Evolutionary conservation across 2,113 vertebrate genomes (phyloP), one percentile per base, ranked within the genome.

Genomic region (Clarias magur): DNA sequence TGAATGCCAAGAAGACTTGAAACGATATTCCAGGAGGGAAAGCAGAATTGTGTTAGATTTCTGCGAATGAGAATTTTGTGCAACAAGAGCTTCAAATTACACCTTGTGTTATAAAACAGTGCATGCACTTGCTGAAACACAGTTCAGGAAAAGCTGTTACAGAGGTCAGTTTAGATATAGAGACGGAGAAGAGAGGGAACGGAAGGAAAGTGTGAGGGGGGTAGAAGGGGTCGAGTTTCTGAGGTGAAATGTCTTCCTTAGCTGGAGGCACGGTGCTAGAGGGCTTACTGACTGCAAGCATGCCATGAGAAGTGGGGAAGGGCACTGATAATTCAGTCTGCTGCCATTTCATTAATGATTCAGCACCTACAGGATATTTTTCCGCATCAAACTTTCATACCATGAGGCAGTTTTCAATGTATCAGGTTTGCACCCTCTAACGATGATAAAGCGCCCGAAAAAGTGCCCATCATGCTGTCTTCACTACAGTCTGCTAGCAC

Each of bases 281-380:
- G 89, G 85, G 86, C 34, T 57, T 87, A 82, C 65, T 27, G 81
- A 68, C 82, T 89, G 57, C 56, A 42, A 87, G 62, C 68, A 23
- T 81, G 84, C 70, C 48, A 85, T 78, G 80, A 88, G 76, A 72
- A 68, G 65, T 76, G 25, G 17, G 53, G 27, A 83, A 86, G 70
- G 80, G 83, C 4, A 83, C 82, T 90, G 91, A 90, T 89, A 88
- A 93, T 85, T 85, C 87, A n/a, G 72, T 88, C 79, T 88, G 79
- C 89, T 85, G 70, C 86, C 88, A 87, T 89, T 88, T 57, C 83
- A 93, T 94, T 92, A 94, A 94, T 94, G 92, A 93, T 94, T 89
- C 93, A 94, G 89, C 82, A 82, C 88, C 85, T 85, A 92, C 91
- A 92, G 91, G 93, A 94, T 92, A 92, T 93, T 94, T 95, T 93